Base-by-base conservation (phyloP, 2,888 invertebrate species). In the Nyleta sp. region DNA sequence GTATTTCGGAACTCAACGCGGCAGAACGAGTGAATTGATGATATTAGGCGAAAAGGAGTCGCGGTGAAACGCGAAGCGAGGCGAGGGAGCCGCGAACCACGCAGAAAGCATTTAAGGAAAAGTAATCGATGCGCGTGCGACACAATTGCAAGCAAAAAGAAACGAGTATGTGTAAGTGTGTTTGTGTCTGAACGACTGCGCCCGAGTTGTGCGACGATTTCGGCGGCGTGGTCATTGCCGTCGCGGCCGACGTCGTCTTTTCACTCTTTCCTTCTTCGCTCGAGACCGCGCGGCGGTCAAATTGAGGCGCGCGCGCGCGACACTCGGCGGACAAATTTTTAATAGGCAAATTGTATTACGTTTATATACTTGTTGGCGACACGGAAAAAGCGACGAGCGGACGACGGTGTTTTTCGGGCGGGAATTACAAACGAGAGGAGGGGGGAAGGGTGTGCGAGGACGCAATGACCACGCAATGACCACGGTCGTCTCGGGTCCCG, bases 1-100 rank as follows among this genome's bases (percentile, higher is more conserved):
- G 87, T 87, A 87, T 87, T 80, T 88, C 87, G 84, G 83, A 87
- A 83, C 85, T 84, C 81, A 83, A 86, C 83, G 85, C 85, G 85
- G 84, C 84, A 84, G 79, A 84, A 82, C 77, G 77, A 82, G 82
- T 81, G 62, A 68, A 76, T 79, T 73, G 74, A n/a, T n/a, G n/a
- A 72, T 70, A 74, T 80, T 80, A 75, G 72, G n/a, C n/a, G n/a
- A n/a, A n/a, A n/a, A 48, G 55, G 79, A 77, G 52, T 72, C 74
- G 11, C 74, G 13, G 5, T 35, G 33, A 42, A 74, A 60, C n/a
- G n/a, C n/a, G 33, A 62, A 55, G 38, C 10, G 33, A 65, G 38
- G n/a, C 7, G 46, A 20, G 46, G n/a, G 50, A 57, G 64, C 24
- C 24, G 17, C 38, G 18, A 73, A 75, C 57, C n/a, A 50, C 20